Evolutionary conservation across 2,888 invertebrate species (phyloP), one percentile per base, ranked within the genome.

Genomic region (Tenthredo notha): DNA sequence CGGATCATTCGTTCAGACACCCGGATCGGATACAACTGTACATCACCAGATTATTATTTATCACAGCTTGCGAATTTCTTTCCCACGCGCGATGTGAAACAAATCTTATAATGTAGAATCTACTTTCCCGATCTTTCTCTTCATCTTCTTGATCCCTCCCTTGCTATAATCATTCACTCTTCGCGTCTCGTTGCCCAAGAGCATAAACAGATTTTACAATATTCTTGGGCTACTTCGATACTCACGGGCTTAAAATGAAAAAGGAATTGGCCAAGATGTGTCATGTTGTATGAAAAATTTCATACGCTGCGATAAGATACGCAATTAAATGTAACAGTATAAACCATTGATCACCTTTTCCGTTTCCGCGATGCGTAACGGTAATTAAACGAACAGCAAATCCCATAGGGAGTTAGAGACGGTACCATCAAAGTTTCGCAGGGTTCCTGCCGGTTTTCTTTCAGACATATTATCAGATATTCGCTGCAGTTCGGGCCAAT

Each of bases 361-460:
- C 43, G n/a, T 43, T 74, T 77, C 4, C 77, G 29, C n/a, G 47
- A 83, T 10, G 82, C 82, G 18, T 40, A 54, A 43, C 37, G 88
- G 72, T 89, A 88, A 84, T 91, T 90, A 78, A 91, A 89, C 5
- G 90, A 87, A 70, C 91, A 91, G 83, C 90, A 91, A 70, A 88
- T 83, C 2, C 90, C 90, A 72, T 88, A 88, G 29, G 87, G 85
- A 2, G 91, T 89, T 12, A 88, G 58, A 18, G 87, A 87, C 6
- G 85, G 85, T 21, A 87, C 75, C 47, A 90, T 85, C 7, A 89
- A 47, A 6, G 74, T 82, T 1, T 88, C 86, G 86, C 91, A 91
- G 5, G 89, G 84, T 15, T 86, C 84, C 33, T 75, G 85, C 6
- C 84, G 84, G 25, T 88, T 89, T n/a, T 91, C 90, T 80, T 87